Percentiles rank a stretch among this genome's conserved stretches.
These are phyloP conservation scores for Butastur rufipennis DNA, from an alignment of 2,113 vertebrate genomes.

Conservation along the genomic window DNA sequence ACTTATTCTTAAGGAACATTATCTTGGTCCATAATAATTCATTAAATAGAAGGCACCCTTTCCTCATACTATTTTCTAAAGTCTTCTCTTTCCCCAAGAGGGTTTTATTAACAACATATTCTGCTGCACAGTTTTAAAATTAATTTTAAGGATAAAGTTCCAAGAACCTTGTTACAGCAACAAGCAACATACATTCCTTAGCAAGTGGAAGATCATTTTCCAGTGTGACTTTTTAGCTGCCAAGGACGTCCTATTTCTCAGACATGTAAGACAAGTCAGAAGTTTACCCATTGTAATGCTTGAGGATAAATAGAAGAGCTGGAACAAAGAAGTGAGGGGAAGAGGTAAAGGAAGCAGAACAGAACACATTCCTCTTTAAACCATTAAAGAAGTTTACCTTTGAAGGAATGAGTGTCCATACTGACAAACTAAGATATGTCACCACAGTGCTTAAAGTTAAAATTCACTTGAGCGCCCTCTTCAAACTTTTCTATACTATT, in stretches of 20 bases:
- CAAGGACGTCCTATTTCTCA: background rate
- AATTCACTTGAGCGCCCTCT: background rate
- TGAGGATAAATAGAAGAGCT: background rate
- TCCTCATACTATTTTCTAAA: background rate
- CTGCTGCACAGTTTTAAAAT: background rate
- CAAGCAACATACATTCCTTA: background rate
- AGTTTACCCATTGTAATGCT: background rate
- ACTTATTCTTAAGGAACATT: background rate
- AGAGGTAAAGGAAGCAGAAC: background rate
- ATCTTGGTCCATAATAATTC: background rate
- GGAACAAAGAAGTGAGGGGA: background rate
- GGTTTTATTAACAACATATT: background rate
- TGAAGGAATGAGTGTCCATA: background rate
- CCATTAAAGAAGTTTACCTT: background rate
- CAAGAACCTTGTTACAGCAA: background rate
- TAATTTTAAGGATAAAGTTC: background rate
- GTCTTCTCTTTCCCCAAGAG: background rate
- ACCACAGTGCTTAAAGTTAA: background rate
- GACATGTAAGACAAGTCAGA: background rate
- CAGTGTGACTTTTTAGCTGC: background rate
- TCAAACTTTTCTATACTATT: background rate
- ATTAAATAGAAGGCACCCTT: background rate
- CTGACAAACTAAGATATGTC: background rate
- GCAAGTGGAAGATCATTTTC: background rate
- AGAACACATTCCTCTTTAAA: background rate